Base-by-base conservation (phyloP, 2,888 invertebrate genomes). In the Tortricodes alternella region DNA sequence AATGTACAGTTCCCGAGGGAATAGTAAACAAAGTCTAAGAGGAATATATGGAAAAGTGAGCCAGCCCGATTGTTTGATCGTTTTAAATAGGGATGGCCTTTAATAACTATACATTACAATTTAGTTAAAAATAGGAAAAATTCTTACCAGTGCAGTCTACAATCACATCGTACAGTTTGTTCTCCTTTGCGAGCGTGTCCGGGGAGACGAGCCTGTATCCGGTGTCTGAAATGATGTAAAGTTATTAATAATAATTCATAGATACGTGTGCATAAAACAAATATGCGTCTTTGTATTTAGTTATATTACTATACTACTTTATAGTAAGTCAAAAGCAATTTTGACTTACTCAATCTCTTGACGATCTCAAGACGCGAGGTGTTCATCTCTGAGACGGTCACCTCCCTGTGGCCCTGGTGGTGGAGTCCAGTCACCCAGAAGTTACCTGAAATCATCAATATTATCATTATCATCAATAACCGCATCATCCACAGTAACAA, bases 361-460 rank as follows among this genome's bases (percentile, higher is more conserved):
- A 92, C 80, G 35, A 90, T 87, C 0, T 92, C 80, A 23, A 92
- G 68, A 15, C 93, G 80, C 0, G 74, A 63, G 8, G 78, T 72
- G 69, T 93, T 93, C 62, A 93, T 93, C 70, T 95, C 95, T 0
- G 94, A 93, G 3, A 95, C 89, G 0, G 93, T 94, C 0, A 95
- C 94, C 7, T 93, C 93, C 21, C 93, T 85, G 66, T 94, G 94
- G 0, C 95, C 95, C 37, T 93, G 93, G 4, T 93, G 89, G 70
- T 95, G 95, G 0, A 95, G 85, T 0, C 92, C 77, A 0, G 92
- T 92, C 0, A 93, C 80, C 94, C 95, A 95, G 0, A 95, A 80
- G 67, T 93, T 93, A 43, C 91, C 91, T 91, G 70, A 1, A 69
- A 68, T 11, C 3, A 37, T 15, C 50, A 37, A 7, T 5, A 34